Percentiles rank a stretch among this genome's conserved stretches.
Evolutionary conservation across 2,113 vertebrate species (phyloP).

Genomic region (Illadopsis cleaveri): DNA sequence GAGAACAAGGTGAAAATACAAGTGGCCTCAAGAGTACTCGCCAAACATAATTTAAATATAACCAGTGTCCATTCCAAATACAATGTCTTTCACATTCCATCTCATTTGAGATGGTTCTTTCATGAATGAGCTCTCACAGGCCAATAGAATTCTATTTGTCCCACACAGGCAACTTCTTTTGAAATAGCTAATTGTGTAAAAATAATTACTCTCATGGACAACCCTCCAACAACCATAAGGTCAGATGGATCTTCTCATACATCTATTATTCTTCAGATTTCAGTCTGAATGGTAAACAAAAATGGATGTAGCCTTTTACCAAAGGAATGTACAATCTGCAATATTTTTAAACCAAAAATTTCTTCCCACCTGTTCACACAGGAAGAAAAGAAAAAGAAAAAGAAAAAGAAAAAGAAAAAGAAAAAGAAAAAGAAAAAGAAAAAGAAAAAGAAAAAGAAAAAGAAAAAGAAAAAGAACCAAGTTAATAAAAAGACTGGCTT

Average conservation of each 20-base stretch:
- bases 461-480: not conserved
- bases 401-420: no score
- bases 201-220: not conserved
- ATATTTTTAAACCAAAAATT: not conserved
- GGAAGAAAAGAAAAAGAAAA: not conserved
- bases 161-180: not conserved
- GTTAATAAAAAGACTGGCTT: not conserved
- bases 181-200: not conserved
- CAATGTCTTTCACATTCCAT: not conserved
- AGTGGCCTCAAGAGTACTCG: rapidly evolving
- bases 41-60: not conserved
- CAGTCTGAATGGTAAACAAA: not conserved
- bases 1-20: not conserved
- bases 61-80: rapidly evolving
- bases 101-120: not conserved
- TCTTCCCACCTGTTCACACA: not conserved
- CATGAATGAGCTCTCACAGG: not conserved
- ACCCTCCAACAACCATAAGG: not conserved
- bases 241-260: not conserved
- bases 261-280: not conserved
- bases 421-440: not conserved
- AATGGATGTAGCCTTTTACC: not conserved
- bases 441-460: not conserved
- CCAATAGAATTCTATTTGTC: not conserved
- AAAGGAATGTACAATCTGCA: not conserved